Evolutionary conservation across 2,888 invertebrate species (phyloP).

Genomic region (Pyrocoelia pectoralis): DNA sequence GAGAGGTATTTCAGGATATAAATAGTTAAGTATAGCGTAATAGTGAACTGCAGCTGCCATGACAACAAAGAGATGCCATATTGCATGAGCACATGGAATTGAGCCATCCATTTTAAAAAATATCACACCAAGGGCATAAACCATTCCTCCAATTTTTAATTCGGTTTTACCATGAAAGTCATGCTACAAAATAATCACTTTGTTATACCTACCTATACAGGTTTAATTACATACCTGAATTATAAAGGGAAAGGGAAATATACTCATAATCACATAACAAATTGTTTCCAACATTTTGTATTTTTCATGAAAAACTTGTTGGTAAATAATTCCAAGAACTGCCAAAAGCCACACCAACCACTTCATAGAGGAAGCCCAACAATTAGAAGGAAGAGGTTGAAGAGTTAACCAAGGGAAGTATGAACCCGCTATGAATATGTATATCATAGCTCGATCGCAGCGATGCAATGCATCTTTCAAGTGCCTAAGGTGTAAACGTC

Average conservation of each 20-base stretch:
- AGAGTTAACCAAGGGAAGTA: slow-evolving; percentile 96
- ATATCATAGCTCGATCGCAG: slow-evolving; percentile 96
- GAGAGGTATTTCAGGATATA: slow-evolving; percentile 63
- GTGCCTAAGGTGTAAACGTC: slow-evolving; percentile 64
- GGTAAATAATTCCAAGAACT: slow-evolving; percentile 90
- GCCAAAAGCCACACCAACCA: slow-evolving; percentile 93
- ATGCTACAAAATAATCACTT: slow-evolving; percentile 64
- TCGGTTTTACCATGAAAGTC: slow-evolving; percentile 85
- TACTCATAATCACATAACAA: slow-evolving; percentile 89
- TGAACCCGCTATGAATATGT: slow-evolving; percentile 96
- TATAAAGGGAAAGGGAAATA: slow-evolving; percentile 83
- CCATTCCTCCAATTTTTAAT: slow-evolving; percentile 84
- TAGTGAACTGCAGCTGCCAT: slow-evolving; percentile 89
- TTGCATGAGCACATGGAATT: slow-evolving; percentile 96
- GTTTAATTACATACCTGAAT: slow-evolving; percentile 68
- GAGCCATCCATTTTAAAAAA: slow-evolving; percentile 97
- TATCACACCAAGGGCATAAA: slow-evolving; percentile 88
- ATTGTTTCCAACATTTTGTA: slow-evolving; percentile 92
- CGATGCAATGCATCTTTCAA: slow-evolving; percentile 90
- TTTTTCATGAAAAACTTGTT: slow-evolving; percentile 94
- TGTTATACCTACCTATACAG: background rate
- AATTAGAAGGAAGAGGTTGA: slow-evolving; percentile 70
- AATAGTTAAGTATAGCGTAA: slow-evolving; percentile 81
- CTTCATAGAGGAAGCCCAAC: slow-evolving; percentile 75
- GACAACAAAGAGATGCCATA: slow-evolving; percentile 96